Evolutionary conservation across 1,140 invertebrate species (phyloP), one percentile per base, ranked within the genome.

Genomic region (Prorops nasuta): DNA sequence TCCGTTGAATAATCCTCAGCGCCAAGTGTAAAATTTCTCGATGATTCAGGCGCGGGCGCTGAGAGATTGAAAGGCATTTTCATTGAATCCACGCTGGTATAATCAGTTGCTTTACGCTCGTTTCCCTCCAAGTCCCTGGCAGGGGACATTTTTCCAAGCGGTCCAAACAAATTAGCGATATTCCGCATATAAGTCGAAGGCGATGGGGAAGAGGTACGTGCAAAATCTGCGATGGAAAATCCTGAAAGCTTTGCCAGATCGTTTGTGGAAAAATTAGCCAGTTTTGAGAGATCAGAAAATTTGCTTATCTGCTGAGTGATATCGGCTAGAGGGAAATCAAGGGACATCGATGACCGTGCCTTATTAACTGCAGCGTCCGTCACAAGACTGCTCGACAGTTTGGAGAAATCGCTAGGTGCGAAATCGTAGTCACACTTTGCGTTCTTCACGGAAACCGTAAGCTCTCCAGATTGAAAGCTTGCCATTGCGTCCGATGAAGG

Each of bases 361-460:
- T 71, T 44, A 56, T 49, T 51, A 2, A 42, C n/a, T 21, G 24
- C 16, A 3, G 52, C n/a, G 6, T 70, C 67, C 9, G 50, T 43
- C 2, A 53, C 45, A 0, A 68, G 35, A 7, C 58, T 24, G 48
- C 52, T 48, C 16, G 63, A 12, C 18, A 69, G 16, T 42, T 74
- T 77, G 0, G 73, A 59, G 15, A 70, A 75, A 49, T 77, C 76
- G 6, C 63, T 49, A 1, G 72, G 54, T 0, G 64, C 37, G 14
- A 67, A 72, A 3, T 78, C 76, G 28, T 66, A 75, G 3, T 74
- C 71, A 6, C 60, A 66, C 41, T 73, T 78, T 54, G 34, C 9
- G 49, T 70, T 77, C 49, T 78, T 78, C 16, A 76, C 50, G 0
- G 76, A 78, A 12, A 77, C 76, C 0, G 76, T 78, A 0, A 78